Conservation (phyloP, 2,888 invertebrate species). For the Myopa tessellatipennis region DNA sequence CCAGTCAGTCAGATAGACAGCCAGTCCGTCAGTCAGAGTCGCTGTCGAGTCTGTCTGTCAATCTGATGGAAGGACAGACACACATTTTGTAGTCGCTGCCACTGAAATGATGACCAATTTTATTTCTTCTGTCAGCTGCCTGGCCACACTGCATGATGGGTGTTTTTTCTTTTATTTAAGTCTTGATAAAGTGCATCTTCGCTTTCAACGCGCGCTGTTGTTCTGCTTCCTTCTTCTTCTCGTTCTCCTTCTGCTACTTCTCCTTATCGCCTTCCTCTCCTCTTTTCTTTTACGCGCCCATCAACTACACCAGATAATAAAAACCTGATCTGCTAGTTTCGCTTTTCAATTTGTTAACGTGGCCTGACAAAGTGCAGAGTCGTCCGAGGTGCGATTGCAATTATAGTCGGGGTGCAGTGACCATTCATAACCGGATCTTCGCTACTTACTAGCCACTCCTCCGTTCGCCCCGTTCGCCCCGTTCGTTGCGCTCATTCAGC, state of each 20-base stretch:
- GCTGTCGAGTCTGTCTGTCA: neutral
- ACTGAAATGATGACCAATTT: constrained; percentile 33
- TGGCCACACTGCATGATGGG: neutral
- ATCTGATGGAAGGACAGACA: neutral
- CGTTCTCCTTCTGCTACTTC: neutral
- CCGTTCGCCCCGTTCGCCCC: neutral
- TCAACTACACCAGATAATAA: neutral
- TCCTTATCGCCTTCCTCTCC: neutral
- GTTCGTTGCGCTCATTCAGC: neutral
- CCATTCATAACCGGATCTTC: constrained; percentile 40
- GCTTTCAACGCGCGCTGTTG: neutral
- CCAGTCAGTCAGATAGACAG: neutral
- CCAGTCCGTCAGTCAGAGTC: neutral
- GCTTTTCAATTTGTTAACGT: constrained; percentile 60
- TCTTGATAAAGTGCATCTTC: constrained; percentile 25
- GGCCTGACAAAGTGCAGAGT: constrained; percentile 42
- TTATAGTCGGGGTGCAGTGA: constrained; percentile 54
- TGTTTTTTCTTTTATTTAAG: neutral
- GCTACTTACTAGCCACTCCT: constrained; percentile 1
- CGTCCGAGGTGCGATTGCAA: constrained; percentile 58
- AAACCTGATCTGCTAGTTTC: constrained; percentile 35
- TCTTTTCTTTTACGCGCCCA: neutral
- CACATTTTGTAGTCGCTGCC: constrained; percentile 14
- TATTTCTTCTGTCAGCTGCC: constrained; percentile 37
- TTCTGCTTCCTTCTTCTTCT: constrained; percentile 5